Conservation (phyloP, 23 tunicate genomes). For the Ascidia mentula region DNA sequence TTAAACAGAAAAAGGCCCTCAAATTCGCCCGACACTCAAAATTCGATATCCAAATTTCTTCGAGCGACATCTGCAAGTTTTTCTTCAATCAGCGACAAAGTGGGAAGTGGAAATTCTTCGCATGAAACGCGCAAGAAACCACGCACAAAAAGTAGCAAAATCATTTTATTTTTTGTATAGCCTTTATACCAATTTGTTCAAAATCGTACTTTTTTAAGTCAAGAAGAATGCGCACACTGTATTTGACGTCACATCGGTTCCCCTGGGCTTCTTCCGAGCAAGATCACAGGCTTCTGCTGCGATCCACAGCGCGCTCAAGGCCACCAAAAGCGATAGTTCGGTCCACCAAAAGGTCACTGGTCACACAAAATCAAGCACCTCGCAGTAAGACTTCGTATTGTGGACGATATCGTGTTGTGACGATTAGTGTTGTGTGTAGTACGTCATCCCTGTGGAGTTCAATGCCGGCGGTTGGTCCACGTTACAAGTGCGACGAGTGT, state of each 20-base stretch:
- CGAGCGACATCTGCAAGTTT: neutral
- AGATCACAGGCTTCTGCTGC: constrained; percentile 64
- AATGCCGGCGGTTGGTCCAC: neutral
- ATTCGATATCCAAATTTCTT: constrained; percentile 18
- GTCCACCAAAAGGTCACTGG: too few species aligned
- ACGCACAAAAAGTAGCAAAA: neutral
- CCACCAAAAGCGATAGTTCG: too few species aligned
- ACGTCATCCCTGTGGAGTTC: neutral
- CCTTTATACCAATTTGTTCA: neutral
- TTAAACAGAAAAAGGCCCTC: neutral
- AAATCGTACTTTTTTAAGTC: neutral
- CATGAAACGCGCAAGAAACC: neutral
- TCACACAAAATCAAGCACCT: too few species aligned
- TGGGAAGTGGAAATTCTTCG: neutral
- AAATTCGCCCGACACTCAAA: neutral
- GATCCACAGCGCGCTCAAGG: constrained; percentile 56
- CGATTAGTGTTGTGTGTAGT: too few species aligned
- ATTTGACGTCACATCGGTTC: constrained; percentile 25
- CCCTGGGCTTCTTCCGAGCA: constrained; percentile 76
- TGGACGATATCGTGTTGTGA: too few species aligned
- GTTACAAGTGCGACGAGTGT: constrained; percentile 1
- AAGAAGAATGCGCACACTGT: neutral
- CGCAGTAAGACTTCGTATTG: too few species aligned
- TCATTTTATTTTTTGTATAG: neutral
- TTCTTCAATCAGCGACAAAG: neutral